Base-by-base conservation (phyloP, 2,888 invertebrate species). In the Syritta pipiens region DNA sequence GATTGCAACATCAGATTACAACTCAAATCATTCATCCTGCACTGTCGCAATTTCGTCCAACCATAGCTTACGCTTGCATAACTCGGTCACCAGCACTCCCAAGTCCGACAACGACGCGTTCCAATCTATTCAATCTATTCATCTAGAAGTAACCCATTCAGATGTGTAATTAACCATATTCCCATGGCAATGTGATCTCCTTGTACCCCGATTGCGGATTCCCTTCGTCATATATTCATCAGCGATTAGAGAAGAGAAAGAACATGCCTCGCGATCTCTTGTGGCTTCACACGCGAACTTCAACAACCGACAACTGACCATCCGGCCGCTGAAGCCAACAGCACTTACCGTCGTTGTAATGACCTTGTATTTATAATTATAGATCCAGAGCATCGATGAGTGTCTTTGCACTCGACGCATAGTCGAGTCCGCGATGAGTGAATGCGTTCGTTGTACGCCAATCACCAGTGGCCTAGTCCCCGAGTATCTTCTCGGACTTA, bases 311-410 rank as follows among this genome's bases (percentile, higher is more conserved):
- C 44, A 26, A 32, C 17, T 30, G 12, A 55, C 26, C 35, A 30
- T 51, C 48, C 60, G 17, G 32, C 28, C 32, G 42, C 32, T 51
- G 30, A 28, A 35, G 40, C 62, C 19, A 48, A 40, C 40, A 53
- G 65, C 77, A 77, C 68, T 37, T 37, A 65, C 72, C 74, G 74
- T 40, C 79, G 49, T 74, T 59, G 57, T 57, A 62, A 62, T 55
- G 79, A 79, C 79, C 79, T 79, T 79, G 79, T 57, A 57, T 79
- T 59, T 68, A 79, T 79, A 79, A 79, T 79, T 79, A 79, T 74
- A 79, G 79, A 79, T 79, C 57, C 67, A 63, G 74, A 68, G 67
- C 74, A 74, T 63, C 57, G 68, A 79, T 67, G 79, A 79, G 74
- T 79, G 79, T 79, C 79, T 79, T 79, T 79, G 79, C 74, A 79